These are phyloP conservation scores for Anniella stebbinsi DNA, from an alignment of 2,797 vertebrate genomes.

Conservation along the genomic window DNA sequence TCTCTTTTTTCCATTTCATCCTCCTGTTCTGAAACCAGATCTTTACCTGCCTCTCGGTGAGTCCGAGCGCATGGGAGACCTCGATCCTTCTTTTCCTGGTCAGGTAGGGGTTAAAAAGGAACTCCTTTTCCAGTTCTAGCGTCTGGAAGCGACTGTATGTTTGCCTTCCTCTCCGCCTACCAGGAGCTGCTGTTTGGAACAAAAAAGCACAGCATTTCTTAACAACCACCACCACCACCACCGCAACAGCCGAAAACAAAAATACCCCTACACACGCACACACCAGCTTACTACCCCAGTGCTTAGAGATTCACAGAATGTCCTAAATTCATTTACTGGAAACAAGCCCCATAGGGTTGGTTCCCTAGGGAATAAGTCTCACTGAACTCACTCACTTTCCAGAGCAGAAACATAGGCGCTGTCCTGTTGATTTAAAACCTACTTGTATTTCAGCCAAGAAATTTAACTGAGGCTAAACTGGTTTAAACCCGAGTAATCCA, in stretches of 20 bases:
- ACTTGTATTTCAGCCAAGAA: neutral
- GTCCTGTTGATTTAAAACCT: neutral
- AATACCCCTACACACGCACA: neutral
- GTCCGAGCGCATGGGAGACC: constrained; percentile 85
- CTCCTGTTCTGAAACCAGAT: constrained; percentile 89
- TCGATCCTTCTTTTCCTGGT: constrained; percentile 88
- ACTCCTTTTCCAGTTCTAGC: constrained; percentile 87
- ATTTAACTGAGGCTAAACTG: neutral
- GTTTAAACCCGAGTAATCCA: neutral
- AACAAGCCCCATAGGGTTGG: neutral
- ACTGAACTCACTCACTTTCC: neutral
- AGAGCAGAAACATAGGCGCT: neutral
- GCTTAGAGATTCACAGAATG: neutral
- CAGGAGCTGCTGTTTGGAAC: constrained; percentile 83
- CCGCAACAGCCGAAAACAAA: neutral
- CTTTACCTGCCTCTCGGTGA: constrained; percentile 87
- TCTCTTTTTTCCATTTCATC: constrained; percentile 90
- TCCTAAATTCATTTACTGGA: neutral
- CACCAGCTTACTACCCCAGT: neutral
- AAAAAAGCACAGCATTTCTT: constrained; percentile 57
- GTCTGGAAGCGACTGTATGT: constrained; percentile 89
- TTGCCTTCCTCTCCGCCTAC: constrained; percentile 87
- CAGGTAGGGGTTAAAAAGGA: constrained; percentile 88
- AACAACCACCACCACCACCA: neutral
- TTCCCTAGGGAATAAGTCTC: neutral